Base-by-base conservation (phyloP, 2,888 invertebrate species). In the Clusia tigrina region DNA sequence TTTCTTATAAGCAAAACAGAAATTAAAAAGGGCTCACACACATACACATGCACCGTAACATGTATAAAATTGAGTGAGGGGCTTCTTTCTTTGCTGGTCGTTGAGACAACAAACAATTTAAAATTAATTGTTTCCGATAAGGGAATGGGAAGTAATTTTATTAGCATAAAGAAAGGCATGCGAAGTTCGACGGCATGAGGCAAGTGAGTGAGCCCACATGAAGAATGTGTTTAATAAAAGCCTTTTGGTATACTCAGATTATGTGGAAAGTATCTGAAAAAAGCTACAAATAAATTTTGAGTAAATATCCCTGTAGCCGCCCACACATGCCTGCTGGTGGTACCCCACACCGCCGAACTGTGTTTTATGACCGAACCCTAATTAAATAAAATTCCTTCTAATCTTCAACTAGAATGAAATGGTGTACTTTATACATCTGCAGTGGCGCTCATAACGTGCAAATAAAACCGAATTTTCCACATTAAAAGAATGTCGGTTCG, bases 71-170 rank as follows among this genome's bases (percentile, higher is more conserved):
- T n/a, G n/a, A 32, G 32, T 32, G 32, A 32, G 12, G 32, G 6
- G 5, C 32, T 12, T 12, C 32, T 32, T 32, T 9, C 12, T 32
- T 32, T 32, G 32, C 12, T 32, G 32, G 12, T 32, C 12, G 5
- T 32, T 32, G 6, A 12, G 32, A 32, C 6, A 32, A 32, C 32
- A 32, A 68, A 75, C 75, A 75, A 74, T 74, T 74, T 75, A 73
- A 74, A 74, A 74, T 74, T 74, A 74, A 74, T 74, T 74, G 75
- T 72, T 75, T 74, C 72, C 75, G 67, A 72, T 74, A 42, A 42
- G 42, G 15, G 12, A 42, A 6, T 9, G n/a, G 42, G 42, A 42
- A n/a, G 42, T 42, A 42, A 42, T 42, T 15, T 9, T 32, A 12
- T 32, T 12, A 9, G 32, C 12, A 32, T 32, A 9, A 32, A 32